These are phyloP conservation scores for Plodia interpunctella DNA, from an alignment of 1,140 invertebrate species.

Conservation along the genomic window DNA sequence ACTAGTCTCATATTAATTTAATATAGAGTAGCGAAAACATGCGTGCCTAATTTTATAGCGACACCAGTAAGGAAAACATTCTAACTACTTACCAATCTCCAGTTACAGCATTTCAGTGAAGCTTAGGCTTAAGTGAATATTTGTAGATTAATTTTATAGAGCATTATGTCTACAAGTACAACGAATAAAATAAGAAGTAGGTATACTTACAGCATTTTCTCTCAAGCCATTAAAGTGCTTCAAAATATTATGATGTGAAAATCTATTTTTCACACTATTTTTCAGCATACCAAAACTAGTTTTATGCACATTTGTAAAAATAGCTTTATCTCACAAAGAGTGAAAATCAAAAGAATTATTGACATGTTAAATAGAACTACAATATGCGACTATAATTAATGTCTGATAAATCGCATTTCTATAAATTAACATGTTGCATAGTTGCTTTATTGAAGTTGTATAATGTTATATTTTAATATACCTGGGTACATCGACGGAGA, in stretches of 20 bases:
- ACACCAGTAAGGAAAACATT: constrained; percentile 20
- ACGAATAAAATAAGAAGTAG: constrained; percentile 18
- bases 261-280: background rate
- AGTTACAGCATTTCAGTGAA: constrained; percentile 1
- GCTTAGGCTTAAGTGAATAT: background rate
- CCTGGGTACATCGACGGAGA: constrained; percentile 4
- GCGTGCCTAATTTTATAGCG: constrained; percentile 58
- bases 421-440: background rate
- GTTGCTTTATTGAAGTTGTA: constrained; percentile 4
- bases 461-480: background rate
- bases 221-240: too few species aligned
- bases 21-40: constrained; percentile 60
- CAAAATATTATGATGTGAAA: too few species aligned
- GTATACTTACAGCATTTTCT: too few species aligned
- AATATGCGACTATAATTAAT: background rate
- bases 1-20: constrained; percentile 74
- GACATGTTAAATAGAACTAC: background rate
- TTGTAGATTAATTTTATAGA: constrained; percentile 5
- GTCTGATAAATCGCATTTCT: background rate
- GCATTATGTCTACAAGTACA: constrained; percentile 18
- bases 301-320: background rate
- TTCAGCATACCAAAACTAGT: background rate
- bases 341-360: background rate
- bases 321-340: background rate
- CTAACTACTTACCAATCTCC: constrained; percentile 5